phyloP scores from a whole-genome alignment of 92 coral and sea anemone genomes.

The Epizoanthus illoricatus region DNA sequence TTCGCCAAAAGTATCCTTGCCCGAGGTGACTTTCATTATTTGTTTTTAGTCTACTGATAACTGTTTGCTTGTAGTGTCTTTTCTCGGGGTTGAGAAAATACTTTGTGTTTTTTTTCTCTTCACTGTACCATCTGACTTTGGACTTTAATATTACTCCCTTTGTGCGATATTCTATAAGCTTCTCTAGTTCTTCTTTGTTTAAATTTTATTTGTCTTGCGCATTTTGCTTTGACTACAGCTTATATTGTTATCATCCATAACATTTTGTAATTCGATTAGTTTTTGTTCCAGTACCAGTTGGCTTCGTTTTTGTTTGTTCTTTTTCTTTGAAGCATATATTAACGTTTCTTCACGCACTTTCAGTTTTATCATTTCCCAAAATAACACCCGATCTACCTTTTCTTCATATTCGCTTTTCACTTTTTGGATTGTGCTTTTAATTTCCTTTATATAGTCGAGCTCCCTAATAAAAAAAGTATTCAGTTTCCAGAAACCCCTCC shows the following conservation, averaged over 20 bases:
- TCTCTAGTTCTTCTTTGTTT: too few species aligned
- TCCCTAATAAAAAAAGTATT: conserved; percentile 26
- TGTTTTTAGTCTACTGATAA: conserved; percentile 29
- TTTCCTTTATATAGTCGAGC: conserved; percentile 12
- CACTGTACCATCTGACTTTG: conserved; percentile 13
- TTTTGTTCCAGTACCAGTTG: too few species aligned
- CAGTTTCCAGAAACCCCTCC: conserved; percentile 34
- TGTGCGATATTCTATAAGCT: too few species aligned
- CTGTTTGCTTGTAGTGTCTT: conserved; percentile 30
- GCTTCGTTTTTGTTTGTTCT: too few species aligned
- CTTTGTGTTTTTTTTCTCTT: conserved; percentile 8
- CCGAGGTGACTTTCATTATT: conserved; percentile 19
- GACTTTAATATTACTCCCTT: too few species aligned
- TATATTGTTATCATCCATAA: too few species aligned
- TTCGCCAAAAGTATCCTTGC: conserved; percentile 35
- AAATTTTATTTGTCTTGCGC: too few species aligned
- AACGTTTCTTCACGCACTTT: conserved; percentile 29
- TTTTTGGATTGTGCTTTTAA: conserved; percentile 15
- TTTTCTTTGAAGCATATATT: conserved; percentile 11
- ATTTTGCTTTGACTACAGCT: too few species aligned
- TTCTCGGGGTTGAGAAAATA: conserved; percentile 17
- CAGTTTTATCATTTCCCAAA: conserved; percentile 41
- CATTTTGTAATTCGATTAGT: too few species aligned
- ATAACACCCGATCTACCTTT: conserved; percentile 4
- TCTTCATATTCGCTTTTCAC: conserved; percentile 7